Evolutionary conservation across 2,113 vertebrate genomes (phyloP).

Genomic region (Xiphias gladius): DNA sequence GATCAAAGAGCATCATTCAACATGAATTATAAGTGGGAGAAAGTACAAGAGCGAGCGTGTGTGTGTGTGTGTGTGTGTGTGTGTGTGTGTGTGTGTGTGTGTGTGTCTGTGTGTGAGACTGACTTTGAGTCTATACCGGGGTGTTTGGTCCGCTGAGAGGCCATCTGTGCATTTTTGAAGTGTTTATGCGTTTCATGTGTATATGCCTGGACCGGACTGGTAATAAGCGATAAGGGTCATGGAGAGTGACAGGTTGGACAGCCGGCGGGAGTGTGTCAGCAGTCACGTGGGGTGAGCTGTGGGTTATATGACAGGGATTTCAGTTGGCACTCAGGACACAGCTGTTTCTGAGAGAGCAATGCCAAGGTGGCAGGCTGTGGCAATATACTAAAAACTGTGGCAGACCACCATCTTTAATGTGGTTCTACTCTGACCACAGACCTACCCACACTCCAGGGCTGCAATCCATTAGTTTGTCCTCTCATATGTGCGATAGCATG

Average conservation of each 20-base stretch:
- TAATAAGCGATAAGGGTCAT: conserved; percentile 62
- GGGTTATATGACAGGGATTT: conserved; percentile 62
- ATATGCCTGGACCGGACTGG: conserved; percentile 18
- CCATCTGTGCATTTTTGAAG: conserved; percentile 46
- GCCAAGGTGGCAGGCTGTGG: conserved; percentile 3
- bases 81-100: not conserved
- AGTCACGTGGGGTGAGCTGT: conserved; percentile 45
- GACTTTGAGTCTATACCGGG: conserved; percentile 37
- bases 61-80: conserved; percentile 1
- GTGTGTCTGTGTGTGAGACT: not conserved
- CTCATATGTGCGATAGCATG: not conserved
- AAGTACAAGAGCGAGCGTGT: not conserved
- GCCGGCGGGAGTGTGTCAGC: conserved; percentile 62
- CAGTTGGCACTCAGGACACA: conserved; percentile 47
- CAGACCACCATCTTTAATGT: conserved; percentile 13
- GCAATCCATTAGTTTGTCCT: not conserved
- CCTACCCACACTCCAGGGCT: not conserved
- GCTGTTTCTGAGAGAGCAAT: conserved; percentile 40
- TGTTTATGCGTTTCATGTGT: conserved; percentile 48
- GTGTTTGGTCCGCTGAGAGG: conserved; percentile 20
- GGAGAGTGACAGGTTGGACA: conserved; percentile 55
- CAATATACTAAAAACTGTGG: not conserved
- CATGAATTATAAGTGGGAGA: conserved; percentile 42
- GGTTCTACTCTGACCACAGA: not conserved
- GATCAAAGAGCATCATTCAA: conserved; percentile 23